Evolutionary conservation across 2,888 invertebrate genomes (phyloP), one percentile per base, ranked within the genome.

Genomic region (Aradus depressus): DNA sequence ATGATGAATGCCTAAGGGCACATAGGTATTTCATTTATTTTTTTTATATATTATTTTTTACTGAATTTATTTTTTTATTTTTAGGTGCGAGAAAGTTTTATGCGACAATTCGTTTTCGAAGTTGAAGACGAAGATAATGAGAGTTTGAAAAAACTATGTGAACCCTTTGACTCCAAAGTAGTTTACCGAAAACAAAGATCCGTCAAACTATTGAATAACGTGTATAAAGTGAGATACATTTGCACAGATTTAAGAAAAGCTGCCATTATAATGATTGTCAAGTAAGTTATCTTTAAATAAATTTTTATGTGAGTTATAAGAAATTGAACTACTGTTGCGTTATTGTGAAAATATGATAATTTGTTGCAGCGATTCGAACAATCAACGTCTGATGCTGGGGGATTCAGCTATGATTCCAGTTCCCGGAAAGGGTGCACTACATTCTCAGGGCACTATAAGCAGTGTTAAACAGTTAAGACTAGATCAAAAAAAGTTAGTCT

Each of bases 91-190:
- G 98, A 99, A 68, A 97, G 96, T 60, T 98, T 99, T 68, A 96
- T 98, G 88, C 79, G 95, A 5, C 95, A 96, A 68, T 98, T 98
- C 68, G 88, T 93, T 1, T 84, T 83, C 61, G 90, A 90, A 64
- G 80, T 84, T 48, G 88, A 88, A 64, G 84, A 81, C 23, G 88
- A 88, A 48, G 88, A 88, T 64, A 80, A 80, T 57, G 77, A 75
- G 39, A 71, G 69, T 42, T 68, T 70, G 16, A 67, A 71, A 60
- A 72, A 64, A 52, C 60, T 64, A 10, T 66, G 63, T 48, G 81
- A 81, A 65, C 75, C 77, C 16, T 80, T 79, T 64, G 83, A 84
- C 63, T 79, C 80, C 0, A 81, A 81, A 66, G 76, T 82, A 49
- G 76, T 81, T 0, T 89, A 88, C 65, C 76, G 87, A 51, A 90